Conservation (phyloP, 2,113 vertebrate genomes). For the Bos indicus region DNA sequence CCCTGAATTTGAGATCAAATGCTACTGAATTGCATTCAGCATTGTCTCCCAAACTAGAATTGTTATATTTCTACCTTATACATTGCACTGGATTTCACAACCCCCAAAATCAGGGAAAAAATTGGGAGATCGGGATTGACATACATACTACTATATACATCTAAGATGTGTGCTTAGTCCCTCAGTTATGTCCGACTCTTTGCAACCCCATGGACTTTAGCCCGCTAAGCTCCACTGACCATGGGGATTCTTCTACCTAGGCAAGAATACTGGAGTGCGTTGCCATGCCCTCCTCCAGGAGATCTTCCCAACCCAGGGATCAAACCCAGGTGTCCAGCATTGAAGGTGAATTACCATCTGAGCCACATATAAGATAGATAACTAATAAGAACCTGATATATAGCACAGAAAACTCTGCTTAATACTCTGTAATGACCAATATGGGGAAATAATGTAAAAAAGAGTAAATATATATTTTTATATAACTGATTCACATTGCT, state of each 20-base stretch:
- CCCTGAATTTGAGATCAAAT: not conserved
- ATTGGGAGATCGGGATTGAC: not conserved
- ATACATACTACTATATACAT: not conserved
- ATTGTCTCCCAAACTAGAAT: not conserved
- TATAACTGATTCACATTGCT: not conserved
- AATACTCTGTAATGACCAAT: not conserved
- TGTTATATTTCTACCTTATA: not conserved
- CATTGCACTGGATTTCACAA: not conserved
- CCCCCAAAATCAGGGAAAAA: not conserved
- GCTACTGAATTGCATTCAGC: not conserved
- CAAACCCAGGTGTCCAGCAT: not conserved
- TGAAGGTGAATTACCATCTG: not conserved
- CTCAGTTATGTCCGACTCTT: not conserved
- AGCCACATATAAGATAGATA: not conserved
- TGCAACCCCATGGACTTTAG: not conserved
- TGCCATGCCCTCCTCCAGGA: not conserved
- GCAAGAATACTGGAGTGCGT: not conserved
- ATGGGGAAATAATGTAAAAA: not conserved
- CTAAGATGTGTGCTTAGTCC: not conserved
- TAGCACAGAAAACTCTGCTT: not conserved
- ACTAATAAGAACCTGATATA: not conserved
- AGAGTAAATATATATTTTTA: not conserved
- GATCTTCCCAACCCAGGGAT: not conserved
- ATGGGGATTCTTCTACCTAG: not conserved
- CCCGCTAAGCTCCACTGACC: not conserved